A percentile compares a stretch with the other conserved stretches of the same genome.
Evolutionary conservation across 2,113 vertebrate genomes (phyloP).

Genomic region (Xiphias gladius): DNA sequence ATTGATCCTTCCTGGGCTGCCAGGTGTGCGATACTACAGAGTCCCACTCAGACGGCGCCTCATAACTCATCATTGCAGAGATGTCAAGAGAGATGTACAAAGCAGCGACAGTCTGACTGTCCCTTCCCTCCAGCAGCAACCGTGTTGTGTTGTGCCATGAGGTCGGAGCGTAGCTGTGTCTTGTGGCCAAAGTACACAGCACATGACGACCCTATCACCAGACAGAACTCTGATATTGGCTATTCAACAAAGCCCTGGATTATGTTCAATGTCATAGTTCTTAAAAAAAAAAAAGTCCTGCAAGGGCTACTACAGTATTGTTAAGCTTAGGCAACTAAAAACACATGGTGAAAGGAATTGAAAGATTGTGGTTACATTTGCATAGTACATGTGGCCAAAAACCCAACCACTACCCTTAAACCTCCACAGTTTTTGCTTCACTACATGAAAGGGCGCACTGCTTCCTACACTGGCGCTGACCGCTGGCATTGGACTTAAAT

Average conservation of each 20-base stretch:
- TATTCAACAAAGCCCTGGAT: not conserved
- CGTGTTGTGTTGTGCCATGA: not conserved
- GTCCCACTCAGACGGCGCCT: slow-evolving; percentile 47
- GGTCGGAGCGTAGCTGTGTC: not conserved
- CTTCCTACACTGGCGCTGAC: not conserved
- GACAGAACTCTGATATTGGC: not conserved
- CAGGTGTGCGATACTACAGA: slow-evolving; percentile 57
- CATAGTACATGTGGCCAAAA: not conserved
- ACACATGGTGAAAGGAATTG: not conserved
- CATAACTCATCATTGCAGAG: slow-evolving; percentile 49
- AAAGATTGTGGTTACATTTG: not conserved
- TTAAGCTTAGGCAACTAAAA: not conserved
- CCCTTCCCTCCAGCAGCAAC: not conserved
- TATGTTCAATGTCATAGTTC: not conserved
- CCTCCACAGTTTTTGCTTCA: not conserved
- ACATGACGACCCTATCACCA: not conserved
- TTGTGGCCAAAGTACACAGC: not conserved
- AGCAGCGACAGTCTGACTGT: not conserved
- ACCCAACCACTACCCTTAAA: not conserved
- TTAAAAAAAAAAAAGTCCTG: not conserved
- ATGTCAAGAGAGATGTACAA: slow-evolving; percentile 19
- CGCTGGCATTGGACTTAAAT: not conserved
- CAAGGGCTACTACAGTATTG: not conserved
- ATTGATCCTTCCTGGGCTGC: slow-evolving; percentile 62
- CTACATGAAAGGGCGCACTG: not conserved